Evolutionary conservation across 2,113 vertebrate genomes (phyloP).

Genomic region (Lycaon pictus): DNA sequence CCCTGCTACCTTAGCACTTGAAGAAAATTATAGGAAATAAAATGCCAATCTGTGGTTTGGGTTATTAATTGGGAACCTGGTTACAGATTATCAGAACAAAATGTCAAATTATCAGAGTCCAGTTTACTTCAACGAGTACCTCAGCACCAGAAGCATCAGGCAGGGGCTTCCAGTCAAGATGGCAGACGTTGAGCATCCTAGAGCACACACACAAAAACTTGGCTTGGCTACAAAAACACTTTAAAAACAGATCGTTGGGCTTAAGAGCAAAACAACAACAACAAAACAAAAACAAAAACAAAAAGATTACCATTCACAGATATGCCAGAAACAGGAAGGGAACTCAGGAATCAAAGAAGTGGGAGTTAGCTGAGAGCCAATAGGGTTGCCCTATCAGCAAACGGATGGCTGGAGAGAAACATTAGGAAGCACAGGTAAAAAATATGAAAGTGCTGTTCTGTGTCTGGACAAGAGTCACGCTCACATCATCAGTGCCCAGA

Average conservation of each 20-base stretch:
- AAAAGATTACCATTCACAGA: background rate
- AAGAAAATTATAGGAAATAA: conserved; percentile 14
- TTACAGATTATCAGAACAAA: background rate
- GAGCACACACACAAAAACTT: too few relatives aligned
- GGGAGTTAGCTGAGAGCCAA: background rate
- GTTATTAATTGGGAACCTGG: background rate
- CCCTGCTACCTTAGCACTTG: background rate
- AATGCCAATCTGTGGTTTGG: background rate
- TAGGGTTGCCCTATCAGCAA: background rate
- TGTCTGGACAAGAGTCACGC: background rate
- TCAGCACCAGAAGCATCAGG: background rate
- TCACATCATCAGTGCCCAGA: background rate
- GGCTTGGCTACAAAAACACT: background rate
- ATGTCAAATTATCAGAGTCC: background rate
- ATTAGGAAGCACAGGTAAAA: background rate
- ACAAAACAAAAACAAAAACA: background rate
- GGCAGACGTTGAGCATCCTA: background rate
- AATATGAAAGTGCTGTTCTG: background rate
- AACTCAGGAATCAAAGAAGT: background rate
- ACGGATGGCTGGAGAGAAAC: background rate
- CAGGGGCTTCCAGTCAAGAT: background rate
- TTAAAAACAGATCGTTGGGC: background rate
- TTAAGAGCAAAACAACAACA: background rate
- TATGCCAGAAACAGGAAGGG: background rate
- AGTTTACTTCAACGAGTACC: background rate